Conservation (phyloP, 1,140 invertebrate genomes). For the Drosophila mojavensis region DNA sequence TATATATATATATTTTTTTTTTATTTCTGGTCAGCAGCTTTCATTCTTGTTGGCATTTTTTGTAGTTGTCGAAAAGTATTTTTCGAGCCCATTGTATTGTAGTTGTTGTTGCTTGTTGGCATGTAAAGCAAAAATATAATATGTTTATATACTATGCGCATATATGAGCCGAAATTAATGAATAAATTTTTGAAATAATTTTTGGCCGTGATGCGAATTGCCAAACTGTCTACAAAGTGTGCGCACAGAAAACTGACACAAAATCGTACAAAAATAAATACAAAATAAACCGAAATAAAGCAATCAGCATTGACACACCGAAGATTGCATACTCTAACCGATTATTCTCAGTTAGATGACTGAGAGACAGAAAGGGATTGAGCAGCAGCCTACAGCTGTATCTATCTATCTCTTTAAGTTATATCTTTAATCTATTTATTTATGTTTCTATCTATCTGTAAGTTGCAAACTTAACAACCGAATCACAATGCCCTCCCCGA, state of each 20-base stretch:
- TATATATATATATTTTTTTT: background rate
- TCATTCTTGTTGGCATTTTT: constrained; percentile 55
- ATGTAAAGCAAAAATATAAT: constrained; percentile 48
- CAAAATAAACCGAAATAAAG: background rate
- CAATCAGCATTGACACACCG: background rate
- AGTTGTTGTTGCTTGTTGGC: constrained; percentile 36
- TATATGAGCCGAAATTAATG: constrained; percentile 44
- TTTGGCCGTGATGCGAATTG: constrained; percentile 73
- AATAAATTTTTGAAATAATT: constrained; percentile 72
- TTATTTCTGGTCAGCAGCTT: constrained; percentile 49
- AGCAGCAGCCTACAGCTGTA: no score
- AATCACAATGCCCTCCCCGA: no score
- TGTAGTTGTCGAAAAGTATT: constrained; percentile 65
- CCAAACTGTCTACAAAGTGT: constrained; percentile 70
- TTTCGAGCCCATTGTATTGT: constrained; percentile 35
- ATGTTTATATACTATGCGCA: constrained; percentile 17
- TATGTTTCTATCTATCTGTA: no score
- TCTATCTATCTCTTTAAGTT: no score
- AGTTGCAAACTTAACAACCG: no score
- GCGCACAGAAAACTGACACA: constrained; percentile 33
- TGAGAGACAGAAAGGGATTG: no score
- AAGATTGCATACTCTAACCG: no score
- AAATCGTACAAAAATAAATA: constrained; percentile 6
- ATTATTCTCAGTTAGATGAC: no score
- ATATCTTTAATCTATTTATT: no score